Base-by-base conservation (phyloP, 1,140 invertebrate species). In the Littorina saxatilis region DNA sequence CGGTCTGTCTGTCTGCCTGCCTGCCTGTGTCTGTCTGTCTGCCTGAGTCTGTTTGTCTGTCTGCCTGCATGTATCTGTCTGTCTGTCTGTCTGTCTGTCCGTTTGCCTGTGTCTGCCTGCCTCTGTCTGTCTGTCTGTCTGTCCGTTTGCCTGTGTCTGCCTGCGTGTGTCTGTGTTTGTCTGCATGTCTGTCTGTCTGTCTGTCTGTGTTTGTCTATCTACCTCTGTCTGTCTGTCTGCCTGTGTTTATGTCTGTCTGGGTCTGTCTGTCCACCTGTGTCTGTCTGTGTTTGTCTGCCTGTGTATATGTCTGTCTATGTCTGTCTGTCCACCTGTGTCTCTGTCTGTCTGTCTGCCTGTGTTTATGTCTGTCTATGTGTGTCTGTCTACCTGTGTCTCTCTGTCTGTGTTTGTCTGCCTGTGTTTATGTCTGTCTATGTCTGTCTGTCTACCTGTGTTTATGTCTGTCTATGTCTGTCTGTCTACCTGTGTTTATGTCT, bases 151-250 rank as follows among this genome's bases (percentile, higher is more conserved):
- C 43, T 47, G 7, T 47, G 43, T 47, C 43, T 47, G 5, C 43
- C 43, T 47, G 43, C 5, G 61, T 66, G 7, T 66, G 7, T 66
- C n/a, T 66, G 61, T 79, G 76, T 29, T 27, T 79, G 76, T 79
- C 9, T 79, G 76, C 17, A 47, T 47, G 43, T 47, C 43, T 47
- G 43, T 47, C 43, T 47, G 43, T 47, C n/a, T n/a, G 17, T 47
- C 43, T 17, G 43, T 47, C 43, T 5, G 43, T 47, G 7, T 47
- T 17, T 47, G 43, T 47, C 43, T 47, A 17, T 37, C 52, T 79
- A 32, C 17, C 4, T 63, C n/a, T 79, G 20, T 47, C 43, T 47
- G 43, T 47, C 43, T 47, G 43, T 47, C 7, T 47, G 7, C 43
- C 7, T 47, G 7, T 5, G 43, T 47, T 17, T 47, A 5, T 47